These are phyloP conservation scores for Tenebrosternarchus preto DNA, from an alignment of 2,113 vertebrate genomes.

Conservation along the genomic window DNA sequence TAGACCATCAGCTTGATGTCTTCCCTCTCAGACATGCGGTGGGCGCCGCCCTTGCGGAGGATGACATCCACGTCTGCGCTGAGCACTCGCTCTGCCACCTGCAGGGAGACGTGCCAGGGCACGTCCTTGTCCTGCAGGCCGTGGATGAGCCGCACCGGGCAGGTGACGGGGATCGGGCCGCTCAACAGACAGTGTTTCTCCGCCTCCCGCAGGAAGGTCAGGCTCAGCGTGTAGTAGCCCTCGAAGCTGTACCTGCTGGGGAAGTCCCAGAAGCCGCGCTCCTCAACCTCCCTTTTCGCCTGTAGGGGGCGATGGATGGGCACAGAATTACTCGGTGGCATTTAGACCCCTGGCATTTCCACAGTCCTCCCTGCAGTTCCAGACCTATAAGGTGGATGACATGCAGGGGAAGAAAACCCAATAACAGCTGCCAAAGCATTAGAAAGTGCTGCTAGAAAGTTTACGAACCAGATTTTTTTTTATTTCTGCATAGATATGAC, in stretches of 20 bases:
- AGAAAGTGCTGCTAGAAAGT: no score
- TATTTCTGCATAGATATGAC: no score
- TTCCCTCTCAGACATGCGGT: conserved; percentile 80
- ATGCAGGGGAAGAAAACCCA: no score
- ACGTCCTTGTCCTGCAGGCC: conserved; percentile 78
- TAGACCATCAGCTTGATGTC: conserved; percentile 84
- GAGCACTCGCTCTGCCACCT: conserved; percentile 77
- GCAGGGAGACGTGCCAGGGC: conserved; percentile 82
- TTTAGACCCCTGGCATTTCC: no score
- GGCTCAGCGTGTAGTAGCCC: conserved; percentile 70
- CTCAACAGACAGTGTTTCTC: conserved; percentile 81
- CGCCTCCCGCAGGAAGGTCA: conserved; percentile 80
- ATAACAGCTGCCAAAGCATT: no score
- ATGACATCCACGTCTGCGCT: conserved; percentile 81
- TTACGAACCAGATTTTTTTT: no score
- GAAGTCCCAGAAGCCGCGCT: conserved; percentile 77
- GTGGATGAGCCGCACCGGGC: conserved; percentile 80
- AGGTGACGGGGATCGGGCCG: conserved; percentile 77
- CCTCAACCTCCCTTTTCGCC: conserved; percentile 77
- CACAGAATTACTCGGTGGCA: background rate
- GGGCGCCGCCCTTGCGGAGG: conserved; percentile 79
- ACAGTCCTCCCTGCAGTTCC: no score
- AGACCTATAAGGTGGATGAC: no score
- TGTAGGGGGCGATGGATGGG: conserved; percentile 45
- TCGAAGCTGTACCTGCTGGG: conserved; percentile 74